Base-by-base conservation (phyloP, 2,797 vertebrate genomes). In the Thamnophis elegans region DNA sequence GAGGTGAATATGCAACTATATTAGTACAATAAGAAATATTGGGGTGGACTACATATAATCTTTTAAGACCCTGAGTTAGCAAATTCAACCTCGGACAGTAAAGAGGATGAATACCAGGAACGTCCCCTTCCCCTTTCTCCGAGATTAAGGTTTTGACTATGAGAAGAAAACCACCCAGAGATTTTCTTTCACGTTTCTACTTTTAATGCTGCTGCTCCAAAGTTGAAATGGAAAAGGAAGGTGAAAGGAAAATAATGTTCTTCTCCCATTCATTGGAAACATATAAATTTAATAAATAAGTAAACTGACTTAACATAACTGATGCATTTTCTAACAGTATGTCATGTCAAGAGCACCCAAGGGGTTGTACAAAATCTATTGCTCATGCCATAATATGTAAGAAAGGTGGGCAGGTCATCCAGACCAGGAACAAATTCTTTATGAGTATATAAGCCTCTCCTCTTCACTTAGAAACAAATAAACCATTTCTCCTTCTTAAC, bases 121-220 rank as follows among this genome's bases (percentile, higher is more conserved):
- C 54, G 42, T 16, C n/a, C 6, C 14, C 7, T 7, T 12, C 6
- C 56, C 18, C 9, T 0, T 5, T 1, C 13, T 2, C n/a, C 7
- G 32, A 62, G 60, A 68, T 68, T 68, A 68, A 32, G 14, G n/a
- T 68, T 68, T 47, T 82, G 9, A 47, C 25, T 82, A 47, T 42
- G 73, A 82, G 20, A 36, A 22, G 20, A 36, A 78, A 78, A 3
- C 36, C 73, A 78, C 1, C 20, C 36, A 47, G 36, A 47, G 1
- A 47, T 47, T 82, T 82, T 82, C 4, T 12, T 82, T 82, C 36
- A 11, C 9, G 0, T 42, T 47, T 82, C 36, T 18, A 82, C 73
- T 47, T 82, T 47, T 82, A 47, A 82, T 25, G 20, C 10, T 82
- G 36, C 20, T 82, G 36, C 20, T 47, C 73, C 36, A 82, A 82